These are phyloP conservation scores for Rhaphigaster nebulosa DNA, from an alignment of 2,888 invertebrate species.

Conservation along the genomic window DNA sequence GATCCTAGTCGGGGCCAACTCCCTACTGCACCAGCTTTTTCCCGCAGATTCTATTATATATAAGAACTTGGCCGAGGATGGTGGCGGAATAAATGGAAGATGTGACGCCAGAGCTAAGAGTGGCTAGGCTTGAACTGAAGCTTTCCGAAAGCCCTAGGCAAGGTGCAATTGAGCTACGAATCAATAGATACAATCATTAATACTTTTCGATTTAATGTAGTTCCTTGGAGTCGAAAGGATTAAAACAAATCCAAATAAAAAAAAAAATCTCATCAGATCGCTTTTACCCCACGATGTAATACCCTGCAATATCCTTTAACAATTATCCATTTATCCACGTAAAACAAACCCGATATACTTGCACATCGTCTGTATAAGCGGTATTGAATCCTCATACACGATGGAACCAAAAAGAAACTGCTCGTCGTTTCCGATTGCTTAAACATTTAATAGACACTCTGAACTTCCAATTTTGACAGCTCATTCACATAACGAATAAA, in stretches of 20 bases:
- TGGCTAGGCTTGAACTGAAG: background rate
- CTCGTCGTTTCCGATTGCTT: too few species aligned
- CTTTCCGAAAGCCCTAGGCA: background rate
- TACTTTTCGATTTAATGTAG: background rate
- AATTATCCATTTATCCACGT: too few species aligned
- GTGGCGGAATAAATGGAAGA: background rate
- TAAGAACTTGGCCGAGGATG: background rate
- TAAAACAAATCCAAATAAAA: too few species aligned
- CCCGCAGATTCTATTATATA: slow-evolving; percentile 17
- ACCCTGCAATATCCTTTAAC: too few species aligned
- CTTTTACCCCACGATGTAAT: too few species aligned
- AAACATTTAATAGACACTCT: too few species aligned
- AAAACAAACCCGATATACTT: too few species aligned
- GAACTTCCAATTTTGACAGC: too few species aligned
- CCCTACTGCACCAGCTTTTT: slow-evolving; percentile 24
- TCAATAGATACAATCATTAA: background rate
- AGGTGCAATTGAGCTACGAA: background rate
- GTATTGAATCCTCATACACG: too few species aligned
- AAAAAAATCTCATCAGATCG: background rate
- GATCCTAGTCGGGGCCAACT: background rate
- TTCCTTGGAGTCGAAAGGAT: background rate
- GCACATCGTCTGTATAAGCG: too few species aligned
- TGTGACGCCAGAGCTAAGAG: background rate
- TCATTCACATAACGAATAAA: too few species aligned
- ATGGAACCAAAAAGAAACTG: too few species aligned